Percentiles rank a stretch among this genome's conserved stretches.
These are phyloP conservation scores for Nothobranchius kuhntae DNA, from an alignment of 2,113 vertebrate genomes.

Conservation along the genomic window DNA sequence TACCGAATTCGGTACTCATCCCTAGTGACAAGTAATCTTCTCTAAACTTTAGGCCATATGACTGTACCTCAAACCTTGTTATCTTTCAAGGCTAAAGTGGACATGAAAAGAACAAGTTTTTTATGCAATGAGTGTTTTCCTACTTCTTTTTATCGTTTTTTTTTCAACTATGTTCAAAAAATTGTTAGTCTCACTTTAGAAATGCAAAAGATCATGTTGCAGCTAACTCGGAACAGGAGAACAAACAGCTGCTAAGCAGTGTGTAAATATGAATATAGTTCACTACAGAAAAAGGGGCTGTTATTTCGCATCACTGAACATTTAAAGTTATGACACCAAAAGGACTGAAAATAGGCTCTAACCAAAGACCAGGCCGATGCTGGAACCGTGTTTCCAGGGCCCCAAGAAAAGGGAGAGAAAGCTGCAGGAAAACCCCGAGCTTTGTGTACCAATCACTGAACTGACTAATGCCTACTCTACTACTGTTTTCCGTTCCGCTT, in stretches of 20 bases:
- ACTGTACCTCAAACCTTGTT: no score
- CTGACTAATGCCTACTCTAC: conserved; percentile 75
- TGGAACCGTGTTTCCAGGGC: conserved; percentile 58
- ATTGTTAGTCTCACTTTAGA: conserved; percentile 4
- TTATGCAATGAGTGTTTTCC: no score
- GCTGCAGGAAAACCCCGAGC: conserved; percentile 71
- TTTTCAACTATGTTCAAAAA: not conserved
- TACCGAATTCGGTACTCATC: no score
- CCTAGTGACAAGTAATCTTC: no score
- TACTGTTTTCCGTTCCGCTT: conserved; percentile 81
- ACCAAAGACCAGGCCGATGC: conserved; percentile 31
- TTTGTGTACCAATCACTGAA: conserved; percentile 75
- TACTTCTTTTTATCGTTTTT: no score
- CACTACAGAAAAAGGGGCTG: not conserved
- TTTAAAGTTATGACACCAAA: conserved; percentile 51
- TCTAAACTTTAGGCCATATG: no score
- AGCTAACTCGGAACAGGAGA: conserved; percentile 5
- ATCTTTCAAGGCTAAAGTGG: not conserved
- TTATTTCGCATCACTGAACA: conserved; percentile 15
- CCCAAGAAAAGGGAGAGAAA: conserved; percentile 62
- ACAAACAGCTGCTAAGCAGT: not conserved
- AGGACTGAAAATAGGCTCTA: conserved; percentile 44
- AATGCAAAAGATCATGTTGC: conserved; percentile 20
- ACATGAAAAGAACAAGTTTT: no score
- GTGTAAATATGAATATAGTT: conserved; percentile 10